Base-by-base conservation (phyloP, 2,113 vertebrate genomes). In the Triplophysa siluroides region DNA sequence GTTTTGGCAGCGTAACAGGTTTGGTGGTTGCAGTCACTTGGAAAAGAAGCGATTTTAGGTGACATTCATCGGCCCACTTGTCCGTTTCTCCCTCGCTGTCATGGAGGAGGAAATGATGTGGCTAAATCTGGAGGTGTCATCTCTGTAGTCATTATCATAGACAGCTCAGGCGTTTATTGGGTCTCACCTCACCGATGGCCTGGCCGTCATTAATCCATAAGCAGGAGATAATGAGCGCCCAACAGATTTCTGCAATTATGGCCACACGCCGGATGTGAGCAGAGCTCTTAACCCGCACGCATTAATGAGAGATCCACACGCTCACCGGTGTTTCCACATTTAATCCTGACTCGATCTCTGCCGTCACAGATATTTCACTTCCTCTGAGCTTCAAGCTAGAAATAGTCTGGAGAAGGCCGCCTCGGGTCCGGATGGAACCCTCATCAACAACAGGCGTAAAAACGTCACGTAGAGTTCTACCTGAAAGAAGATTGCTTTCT, bases 131-230 rank as follows among this genome's bases (percentile, higher is more conserved):
- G 71, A 86, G 70, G 81, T 81, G 77, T 74, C 78, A 82, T 85
- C 82, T 83, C 63, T 54, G 70, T 76, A 81, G 81, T 87, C 84
- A 87, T 87, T 85, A 88, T 85, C 81, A 63, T 81, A 80, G 75
- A 81, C 83, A 61, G 80, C 52, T 78, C 81, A 88, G 86, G 85
- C 81, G 83, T 86, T 86, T 86, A 88, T 88, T 85, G 83, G 85
- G 81, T 85, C 77, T 86, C 85, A 85, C 81, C 85, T 82, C 82
- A 78, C 79, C 81, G 75, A 83, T 81, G 81, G 76, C 58, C 76
- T 47, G 78, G 80, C 52, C 21, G 78, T 83, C 83, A 85, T 88
- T 85, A 86, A 83, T 88, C 79, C 65, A 74, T 73, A 82, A 79
- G 77, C 68, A 23, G 19, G 65, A 62, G 75, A 78, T 88, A 86